Evolutionary conservation across 2,797 vertebrate species (phyloP).

Genomic region (Sebastes wilsoni): DNA sequence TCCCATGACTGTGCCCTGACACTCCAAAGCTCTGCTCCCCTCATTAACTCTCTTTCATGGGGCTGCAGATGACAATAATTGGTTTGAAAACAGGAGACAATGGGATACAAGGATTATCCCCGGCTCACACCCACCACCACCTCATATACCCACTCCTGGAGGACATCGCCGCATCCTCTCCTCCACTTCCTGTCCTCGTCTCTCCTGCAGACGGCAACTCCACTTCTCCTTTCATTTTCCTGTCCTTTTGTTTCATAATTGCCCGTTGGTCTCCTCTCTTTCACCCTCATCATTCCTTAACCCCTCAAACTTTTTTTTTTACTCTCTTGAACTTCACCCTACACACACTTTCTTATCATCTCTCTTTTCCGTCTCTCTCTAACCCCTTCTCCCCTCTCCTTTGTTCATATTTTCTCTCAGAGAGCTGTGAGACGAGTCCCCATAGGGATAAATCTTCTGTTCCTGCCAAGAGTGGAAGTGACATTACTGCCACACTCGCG

Average conservation of each 20-base stretch:
- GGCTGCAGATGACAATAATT: conserved; percentile 80
- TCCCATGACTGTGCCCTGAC: conserved; percentile 74
- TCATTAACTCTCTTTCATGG: conserved; percentile 80
- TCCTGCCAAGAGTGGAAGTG: conserved; percentile 55
- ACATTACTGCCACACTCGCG: conserved; percentile 36
- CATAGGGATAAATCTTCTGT: conserved; percentile 40
- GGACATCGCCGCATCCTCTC: conserved; percentile 24
- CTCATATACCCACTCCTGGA: neutral
- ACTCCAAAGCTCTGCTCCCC: conserved; percentile 74
- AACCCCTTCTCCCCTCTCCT: conserved; percentile 1
- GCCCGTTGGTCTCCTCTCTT: neutral
- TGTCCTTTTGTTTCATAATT: conserved; percentile 43
- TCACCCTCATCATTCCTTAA: neutral
- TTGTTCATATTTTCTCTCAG: conserved; percentile 27
- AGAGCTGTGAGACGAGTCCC: conserved; percentile 39
- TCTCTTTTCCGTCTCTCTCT: neutral
- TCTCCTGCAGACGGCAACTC: conserved; percentile 1
- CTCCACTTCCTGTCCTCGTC: conserved; percentile 30
- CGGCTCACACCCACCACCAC: conserved; percentile 41
- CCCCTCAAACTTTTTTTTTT: conserved; percentile 1
- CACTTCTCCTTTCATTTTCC: conserved; percentile 8
- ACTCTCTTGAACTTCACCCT: conserved; percentile 17
- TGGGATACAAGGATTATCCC: conserved; percentile 76
- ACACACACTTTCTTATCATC: neutral
- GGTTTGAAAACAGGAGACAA: conserved; percentile 81